These are phyloP conservation scores for Hypsopygia costalis DNA, from an alignment of 2,888 invertebrate species.

Conservation along the genomic window DNA sequence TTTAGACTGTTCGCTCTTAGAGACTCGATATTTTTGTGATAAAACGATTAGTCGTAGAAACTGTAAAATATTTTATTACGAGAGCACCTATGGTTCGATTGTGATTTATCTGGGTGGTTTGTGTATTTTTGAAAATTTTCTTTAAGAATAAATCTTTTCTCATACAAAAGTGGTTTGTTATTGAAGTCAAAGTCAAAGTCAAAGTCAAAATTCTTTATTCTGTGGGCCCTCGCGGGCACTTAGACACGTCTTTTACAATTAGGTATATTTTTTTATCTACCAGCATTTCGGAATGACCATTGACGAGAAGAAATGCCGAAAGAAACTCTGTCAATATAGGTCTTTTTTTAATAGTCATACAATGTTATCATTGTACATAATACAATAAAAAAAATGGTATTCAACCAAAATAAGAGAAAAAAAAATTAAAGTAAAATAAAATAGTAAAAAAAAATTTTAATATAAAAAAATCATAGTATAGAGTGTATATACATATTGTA, in stretches of 20 bases:
- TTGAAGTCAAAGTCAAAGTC: background rate
- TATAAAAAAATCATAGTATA: too few relatives aligned
- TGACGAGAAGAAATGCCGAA: background rate
- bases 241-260: too few relatives aligned
- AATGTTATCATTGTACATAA: too few relatives aligned
- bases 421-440: too few relatives aligned
- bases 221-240: too few relatives aligned
- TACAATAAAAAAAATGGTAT: too few relatives aligned
- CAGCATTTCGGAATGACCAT: too few relatives aligned
- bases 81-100: conserved; percentile 39
- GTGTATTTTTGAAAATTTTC: conserved; percentile 59
- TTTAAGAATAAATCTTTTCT: conserved; percentile 41
- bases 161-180: conserved; percentile 15
- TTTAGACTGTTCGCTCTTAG: conserved; percentile 28
- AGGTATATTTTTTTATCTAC: too few relatives aligned
- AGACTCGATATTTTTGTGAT: conserved; percentile 30
- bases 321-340: background rate
- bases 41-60: conserved; percentile 23
- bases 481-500: too few relatives aligned
- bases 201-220: background rate
- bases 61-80: conserved; percentile 35
- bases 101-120: conserved; percentile 47
- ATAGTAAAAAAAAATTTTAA: too few relatives aligned
- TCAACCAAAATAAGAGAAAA: too few relatives aligned
- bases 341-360: too few relatives aligned